These are phyloP conservation scores for Lithobius niger DNA, from an alignment of 1,140 invertebrate species.

Conservation along the genomic window DNA sequence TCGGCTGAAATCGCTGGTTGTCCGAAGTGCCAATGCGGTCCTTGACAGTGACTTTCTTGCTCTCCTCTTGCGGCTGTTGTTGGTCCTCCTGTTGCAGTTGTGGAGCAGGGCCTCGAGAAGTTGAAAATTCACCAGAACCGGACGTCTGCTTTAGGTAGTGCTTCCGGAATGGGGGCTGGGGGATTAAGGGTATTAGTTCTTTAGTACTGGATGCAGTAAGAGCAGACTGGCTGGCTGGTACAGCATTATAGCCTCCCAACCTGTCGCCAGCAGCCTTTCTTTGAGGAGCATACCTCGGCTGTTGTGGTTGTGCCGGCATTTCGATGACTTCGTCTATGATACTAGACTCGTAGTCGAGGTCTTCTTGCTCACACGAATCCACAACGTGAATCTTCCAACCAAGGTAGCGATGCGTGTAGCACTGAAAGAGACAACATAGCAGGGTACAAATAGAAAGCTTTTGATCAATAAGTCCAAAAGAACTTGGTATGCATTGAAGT, in stretches of 20 bases:
- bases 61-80: too few species aligned
- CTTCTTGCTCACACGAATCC: conserved; percentile 47
- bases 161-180: neutral
- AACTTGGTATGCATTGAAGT: too few species aligned
- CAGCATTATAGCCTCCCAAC: neutral
- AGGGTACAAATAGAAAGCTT: too few species aligned
- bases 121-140: too few species aligned
- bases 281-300: neutral
- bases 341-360: neutral
- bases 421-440: too few species aligned
- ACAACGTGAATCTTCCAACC: conserved; percentile 91
- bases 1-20: neutral
- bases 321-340: neutral
- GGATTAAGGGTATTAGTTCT: neutral
- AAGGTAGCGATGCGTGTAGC: conserved; percentile 78
- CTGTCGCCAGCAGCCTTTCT: neutral
- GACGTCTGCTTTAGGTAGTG: too few species aligned
- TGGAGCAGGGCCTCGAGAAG: neutral
- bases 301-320: neutral
- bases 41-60: too few species aligned
- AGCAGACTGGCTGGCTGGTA: neutral
- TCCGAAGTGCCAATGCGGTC: too few species aligned
- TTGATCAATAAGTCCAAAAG: too few species aligned
- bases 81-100: neutral
- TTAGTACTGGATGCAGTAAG: neutral